Evolutionary conservation across 2,797 vertebrate species (phyloP).

Genomic region (Manis pentadactyla): DNA sequence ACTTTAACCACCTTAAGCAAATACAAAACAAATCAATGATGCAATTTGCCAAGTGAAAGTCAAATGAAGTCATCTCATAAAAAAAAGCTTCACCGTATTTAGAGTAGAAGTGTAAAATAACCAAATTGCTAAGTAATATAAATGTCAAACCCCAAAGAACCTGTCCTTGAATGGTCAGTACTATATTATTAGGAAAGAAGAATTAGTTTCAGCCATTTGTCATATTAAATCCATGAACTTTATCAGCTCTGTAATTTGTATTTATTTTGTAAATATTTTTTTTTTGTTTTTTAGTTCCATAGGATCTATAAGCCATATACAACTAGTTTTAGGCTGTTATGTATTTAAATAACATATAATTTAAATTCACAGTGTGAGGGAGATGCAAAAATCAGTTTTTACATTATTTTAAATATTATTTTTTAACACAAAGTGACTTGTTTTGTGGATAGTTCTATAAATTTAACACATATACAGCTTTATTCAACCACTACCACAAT

Average conservation of each 20-base stretch:
- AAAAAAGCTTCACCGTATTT: not conserved
- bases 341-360: conserved; percentile 17
- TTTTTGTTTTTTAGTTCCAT: not conserved
- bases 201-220: not conserved
- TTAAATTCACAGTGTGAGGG: not conserved
- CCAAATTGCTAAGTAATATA: not conserved
- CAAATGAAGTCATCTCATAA: not conserved
- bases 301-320: not conserved
- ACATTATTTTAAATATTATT: not conserved
- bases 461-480: not conserved
- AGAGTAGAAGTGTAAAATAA: not conserved
- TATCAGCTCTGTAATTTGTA: not conserved
- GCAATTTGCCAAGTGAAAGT: not conserved
- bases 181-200: not conserved
- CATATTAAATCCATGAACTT: not conserved
- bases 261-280: not conserved
- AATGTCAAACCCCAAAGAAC: not conserved
- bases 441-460: not conserved
- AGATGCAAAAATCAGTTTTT: not conserved
- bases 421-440: not conserved
- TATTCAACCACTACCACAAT: not conserved
- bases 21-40: conserved; percentile 23
- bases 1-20: not conserved
- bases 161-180: not conserved
- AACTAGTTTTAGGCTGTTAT: not conserved